These are phyloP conservation scores for Halictus quadricinctus DNA, from an alignment of 2,888 invertebrate genomes.

Conservation along the genomic window DNA sequence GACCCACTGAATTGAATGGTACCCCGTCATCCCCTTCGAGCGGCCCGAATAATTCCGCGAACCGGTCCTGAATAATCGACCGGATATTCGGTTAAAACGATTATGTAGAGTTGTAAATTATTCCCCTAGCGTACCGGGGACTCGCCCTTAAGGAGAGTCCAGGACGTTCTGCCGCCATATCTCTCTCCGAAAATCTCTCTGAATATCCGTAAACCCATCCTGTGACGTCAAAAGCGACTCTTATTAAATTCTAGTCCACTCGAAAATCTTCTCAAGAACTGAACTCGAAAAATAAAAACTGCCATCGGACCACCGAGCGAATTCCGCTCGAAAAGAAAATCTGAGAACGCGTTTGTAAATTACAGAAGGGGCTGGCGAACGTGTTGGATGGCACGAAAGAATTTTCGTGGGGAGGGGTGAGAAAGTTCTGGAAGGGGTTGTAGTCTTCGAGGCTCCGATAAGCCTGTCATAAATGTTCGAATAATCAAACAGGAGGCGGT, in stretches of 20 bases:
- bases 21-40: constrained; percentile 19
- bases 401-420: not conserved
- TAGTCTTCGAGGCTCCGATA: constrained; percentile 2
- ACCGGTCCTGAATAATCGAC: constrained; percentile 38
- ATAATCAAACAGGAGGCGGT: constrained; percentile 9
- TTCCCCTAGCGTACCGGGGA: not conserved
- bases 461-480: constrained; percentile 26
- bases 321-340: not conserved
- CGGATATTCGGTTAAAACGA: constrained; percentile 30
- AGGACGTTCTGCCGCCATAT: not conserved
- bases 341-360: not conserved
- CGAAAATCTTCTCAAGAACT: not conserved
- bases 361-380: not conserved
- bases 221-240: not conserved
- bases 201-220: constrained; percentile 1
- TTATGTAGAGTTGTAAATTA: constrained; percentile 35
- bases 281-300: not conserved
- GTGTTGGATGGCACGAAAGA: not conserved
- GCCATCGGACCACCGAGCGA: not conserved
- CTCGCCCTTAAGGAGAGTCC: not conserved
- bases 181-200: constrained; percentile 1
- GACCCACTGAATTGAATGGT: constrained; percentile 14
- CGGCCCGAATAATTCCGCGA: constrained; percentile 25
- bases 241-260: not conserved
- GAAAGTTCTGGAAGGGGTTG: not conserved